Percentiles rank a stretch among this genome's conserved stretches.
Conservation (phyloP, 2,113 vertebrate species). For the Corvus moneduloides region DNA sequence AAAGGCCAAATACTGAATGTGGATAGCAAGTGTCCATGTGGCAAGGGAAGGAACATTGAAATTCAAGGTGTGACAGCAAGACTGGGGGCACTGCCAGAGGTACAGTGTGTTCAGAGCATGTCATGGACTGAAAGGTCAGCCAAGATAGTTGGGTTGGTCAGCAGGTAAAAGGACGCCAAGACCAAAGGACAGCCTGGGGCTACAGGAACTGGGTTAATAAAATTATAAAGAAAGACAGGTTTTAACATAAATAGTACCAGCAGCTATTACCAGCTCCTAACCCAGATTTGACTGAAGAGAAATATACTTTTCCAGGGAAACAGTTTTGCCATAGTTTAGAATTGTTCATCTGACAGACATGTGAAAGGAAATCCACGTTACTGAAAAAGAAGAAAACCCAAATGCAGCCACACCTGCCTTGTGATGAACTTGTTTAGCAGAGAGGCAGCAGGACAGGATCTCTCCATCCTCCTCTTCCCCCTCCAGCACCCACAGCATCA, state of each 20-base stretch:
- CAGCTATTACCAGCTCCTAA: not conserved
- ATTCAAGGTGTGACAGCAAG: conserved; percentile 18
- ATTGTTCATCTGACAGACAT: not conserved
- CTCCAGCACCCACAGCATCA: not conserved
- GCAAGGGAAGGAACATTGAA: not conserved
- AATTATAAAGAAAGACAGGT: not conserved
- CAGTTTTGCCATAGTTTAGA: not conserved
- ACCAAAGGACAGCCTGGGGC: not conserved
- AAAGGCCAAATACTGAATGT: not conserved
- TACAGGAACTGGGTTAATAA: not conserved
- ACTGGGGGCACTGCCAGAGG: not conserved
- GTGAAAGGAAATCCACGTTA: not conserved
- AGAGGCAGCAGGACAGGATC: not conserved
- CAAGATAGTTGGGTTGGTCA: not conserved
- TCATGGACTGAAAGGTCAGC: not conserved
- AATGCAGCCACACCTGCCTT: not conserved
- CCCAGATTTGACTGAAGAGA: not conserved
- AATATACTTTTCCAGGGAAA: not conserved
- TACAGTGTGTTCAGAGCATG: not conserved
- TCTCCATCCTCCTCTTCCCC: not conserved
- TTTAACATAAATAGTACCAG: not conserved
- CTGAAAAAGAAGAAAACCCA: not conserved
- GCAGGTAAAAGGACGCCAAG: not conserved
- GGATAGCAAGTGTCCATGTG: not conserved
- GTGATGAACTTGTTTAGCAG: not conserved